Conservation (phyloP, 2,797 vertebrate species). For the Hemitrygon akajei region DNA sequence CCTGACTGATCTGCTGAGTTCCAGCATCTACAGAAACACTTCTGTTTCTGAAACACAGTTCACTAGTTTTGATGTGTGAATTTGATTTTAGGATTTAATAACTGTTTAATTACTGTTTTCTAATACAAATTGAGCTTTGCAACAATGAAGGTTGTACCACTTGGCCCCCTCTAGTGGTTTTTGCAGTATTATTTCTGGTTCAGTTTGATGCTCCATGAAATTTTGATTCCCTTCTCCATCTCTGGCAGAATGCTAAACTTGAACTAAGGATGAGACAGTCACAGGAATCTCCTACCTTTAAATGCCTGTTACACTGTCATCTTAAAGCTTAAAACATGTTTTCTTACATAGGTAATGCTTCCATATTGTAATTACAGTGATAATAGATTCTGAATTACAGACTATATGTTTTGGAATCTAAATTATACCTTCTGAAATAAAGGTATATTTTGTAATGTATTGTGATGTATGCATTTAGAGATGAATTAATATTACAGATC, state of each 20-base stretch:
- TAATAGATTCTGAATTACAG: neutral
- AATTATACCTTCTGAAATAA: neutral
- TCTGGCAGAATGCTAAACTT: neutral
- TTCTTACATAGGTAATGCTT: neutral
- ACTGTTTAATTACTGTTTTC: neutral
- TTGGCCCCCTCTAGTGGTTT: conserved; percentile 13
- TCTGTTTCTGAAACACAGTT: no score
- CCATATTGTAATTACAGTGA: neutral
- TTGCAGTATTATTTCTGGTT: neutral
- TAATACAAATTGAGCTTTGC: neutral
- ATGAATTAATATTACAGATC: neutral
- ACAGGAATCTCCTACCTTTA: neutral
- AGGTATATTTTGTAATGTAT: neutral
- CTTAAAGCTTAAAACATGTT: neutral
- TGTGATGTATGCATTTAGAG: neutral
- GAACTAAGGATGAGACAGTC: neutral
- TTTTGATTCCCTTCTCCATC: neutral
- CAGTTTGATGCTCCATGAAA: neutral
- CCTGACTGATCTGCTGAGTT: no score
- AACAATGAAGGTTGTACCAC: neutral
- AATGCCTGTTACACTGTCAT: neutral
- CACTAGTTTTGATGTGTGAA: neutral
- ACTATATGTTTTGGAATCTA: neutral
- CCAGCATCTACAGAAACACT: no score
- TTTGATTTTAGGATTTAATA: neutral